These are phyloP conservation scores for Asbolus verrucosus DNA, from an alignment of 1,140 invertebrate genomes.

Conservation along the genomic window DNA sequence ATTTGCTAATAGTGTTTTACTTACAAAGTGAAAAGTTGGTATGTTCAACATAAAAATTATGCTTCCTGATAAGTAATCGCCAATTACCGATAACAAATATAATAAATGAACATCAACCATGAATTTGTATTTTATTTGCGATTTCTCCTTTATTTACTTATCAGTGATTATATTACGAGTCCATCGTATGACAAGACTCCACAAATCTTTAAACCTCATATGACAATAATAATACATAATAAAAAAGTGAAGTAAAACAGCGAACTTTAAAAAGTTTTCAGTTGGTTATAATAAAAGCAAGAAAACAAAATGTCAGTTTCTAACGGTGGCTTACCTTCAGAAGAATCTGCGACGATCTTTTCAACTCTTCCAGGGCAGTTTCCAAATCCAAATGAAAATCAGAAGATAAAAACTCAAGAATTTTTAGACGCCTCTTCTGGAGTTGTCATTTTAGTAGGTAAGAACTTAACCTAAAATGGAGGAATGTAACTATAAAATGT, in stretches of 20 bases:
- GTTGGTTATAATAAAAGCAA: not conserved
- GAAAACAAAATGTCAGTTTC: conserved; percentile 39
- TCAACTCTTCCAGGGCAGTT: conserved; percentile 19
- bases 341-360: conserved; percentile 31
- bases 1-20: no score
- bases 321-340: conserved; percentile 42
- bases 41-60: no score
- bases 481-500: no score
- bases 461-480: conserved; percentile 52
- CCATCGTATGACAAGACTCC: no score
- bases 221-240: not conserved
- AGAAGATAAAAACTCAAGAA: conserved; percentile 71
- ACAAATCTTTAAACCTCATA: no score
- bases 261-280: not conserved
- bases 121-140: no score
- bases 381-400: not conserved
- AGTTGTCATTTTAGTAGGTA: conserved; percentile 74
- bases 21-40: no score
- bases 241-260: not conserved
- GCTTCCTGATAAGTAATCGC: no score
- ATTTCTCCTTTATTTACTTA: no score
- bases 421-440: conserved; percentile 74
- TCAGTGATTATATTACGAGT: no score
- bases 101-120: no score
- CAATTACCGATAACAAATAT: no score